Evolutionary conservation across 2,888 invertebrate genomes (phyloP).

Genomic region (Pterostichus madidus): DNA sequence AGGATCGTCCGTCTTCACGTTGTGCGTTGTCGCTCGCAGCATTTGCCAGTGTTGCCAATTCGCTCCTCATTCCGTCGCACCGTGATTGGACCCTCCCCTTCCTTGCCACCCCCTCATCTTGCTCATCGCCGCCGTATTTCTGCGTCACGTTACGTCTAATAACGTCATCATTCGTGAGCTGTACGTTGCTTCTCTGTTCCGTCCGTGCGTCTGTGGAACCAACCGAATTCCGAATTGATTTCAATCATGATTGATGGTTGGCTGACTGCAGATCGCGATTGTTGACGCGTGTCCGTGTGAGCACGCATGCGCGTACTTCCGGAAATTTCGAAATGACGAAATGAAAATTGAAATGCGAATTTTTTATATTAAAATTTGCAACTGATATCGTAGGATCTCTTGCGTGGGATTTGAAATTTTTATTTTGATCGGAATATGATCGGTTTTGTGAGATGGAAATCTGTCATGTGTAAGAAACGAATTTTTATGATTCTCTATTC

Average conservation of each 20-base stretch:
- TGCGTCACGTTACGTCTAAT: slow-evolving; percentile 19
- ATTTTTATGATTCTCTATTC: background rate
- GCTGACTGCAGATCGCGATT: slow-evolving; percentile 32
- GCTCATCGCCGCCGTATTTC: slow-evolving; percentile 5
- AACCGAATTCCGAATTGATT: slow-evolving; percentile 60
- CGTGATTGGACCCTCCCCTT: background rate
- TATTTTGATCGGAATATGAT: slow-evolving; percentile 3
- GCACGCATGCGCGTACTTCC: background rate
- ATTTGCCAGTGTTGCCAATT: slow-evolving; percentile 1
- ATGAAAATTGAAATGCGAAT: slow-evolving; percentile 34
- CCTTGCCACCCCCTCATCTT: background rate
- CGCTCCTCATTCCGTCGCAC: background rate
- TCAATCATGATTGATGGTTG: slow-evolving; percentile 61
- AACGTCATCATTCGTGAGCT: slow-evolving; percentile 25
- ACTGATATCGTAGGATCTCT: slow-evolving; percentile 23
- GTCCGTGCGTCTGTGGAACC: background rate
- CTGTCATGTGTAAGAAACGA: slow-evolving; percentile 13
- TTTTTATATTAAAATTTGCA: slow-evolving; percentile 47
- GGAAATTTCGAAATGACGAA: slow-evolving; percentile 31
- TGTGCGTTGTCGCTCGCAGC: slow-evolving; percentile 2
- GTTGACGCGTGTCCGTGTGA: slow-evolving; percentile 18
- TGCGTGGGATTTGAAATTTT: slow-evolving; percentile 38
- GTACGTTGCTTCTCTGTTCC: slow-evolving; percentile 1
- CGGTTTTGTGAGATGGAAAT: background rate
- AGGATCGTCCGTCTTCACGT: slow-evolving; percentile 4